Percentiles rank a stretch among this genome's conserved stretches.
Conservation (phyloP, 2,797 vertebrate species). For the Hozukius guyotensis region DNA sequence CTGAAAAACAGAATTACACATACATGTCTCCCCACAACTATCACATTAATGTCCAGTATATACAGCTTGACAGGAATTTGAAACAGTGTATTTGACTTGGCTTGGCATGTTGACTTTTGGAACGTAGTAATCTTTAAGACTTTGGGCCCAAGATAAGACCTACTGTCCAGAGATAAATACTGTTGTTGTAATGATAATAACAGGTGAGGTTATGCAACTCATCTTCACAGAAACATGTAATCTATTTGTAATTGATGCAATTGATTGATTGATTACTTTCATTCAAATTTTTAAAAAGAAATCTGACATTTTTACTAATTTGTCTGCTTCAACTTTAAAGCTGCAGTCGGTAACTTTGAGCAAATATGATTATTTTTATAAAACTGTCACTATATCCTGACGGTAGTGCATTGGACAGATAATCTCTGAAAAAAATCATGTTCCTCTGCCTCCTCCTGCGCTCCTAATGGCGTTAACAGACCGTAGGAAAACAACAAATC, state of each 20-base stretch:
- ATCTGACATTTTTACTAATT: background rate
- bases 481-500: too few species aligned
- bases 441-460: too few species aligned
- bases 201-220: background rate
- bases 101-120: conserved; percentile 39
- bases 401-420: too few species aligned
- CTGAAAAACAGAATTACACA: background rate
- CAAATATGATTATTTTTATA: too few species aligned
- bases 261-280: background rate
- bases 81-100: background rate
- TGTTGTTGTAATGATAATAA: background rate
- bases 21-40: background rate
- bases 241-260: background rate
- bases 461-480: too few species aligned
- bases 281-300: too few species aligned
- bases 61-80: background rate
- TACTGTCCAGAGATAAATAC: conserved; percentile 1
- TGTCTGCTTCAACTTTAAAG: background rate
- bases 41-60: background rate
- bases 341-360: too few species aligned
- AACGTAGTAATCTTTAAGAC: conserved; percentile 40
- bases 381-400: too few species aligned
- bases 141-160: conserved; percentile 48
- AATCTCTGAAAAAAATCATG: fast-evolving
- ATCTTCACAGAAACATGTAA: background rate